Conservation (phyloP, 1,140 invertebrate genomes). For the Thaumetopoea pityocampa region DNA sequence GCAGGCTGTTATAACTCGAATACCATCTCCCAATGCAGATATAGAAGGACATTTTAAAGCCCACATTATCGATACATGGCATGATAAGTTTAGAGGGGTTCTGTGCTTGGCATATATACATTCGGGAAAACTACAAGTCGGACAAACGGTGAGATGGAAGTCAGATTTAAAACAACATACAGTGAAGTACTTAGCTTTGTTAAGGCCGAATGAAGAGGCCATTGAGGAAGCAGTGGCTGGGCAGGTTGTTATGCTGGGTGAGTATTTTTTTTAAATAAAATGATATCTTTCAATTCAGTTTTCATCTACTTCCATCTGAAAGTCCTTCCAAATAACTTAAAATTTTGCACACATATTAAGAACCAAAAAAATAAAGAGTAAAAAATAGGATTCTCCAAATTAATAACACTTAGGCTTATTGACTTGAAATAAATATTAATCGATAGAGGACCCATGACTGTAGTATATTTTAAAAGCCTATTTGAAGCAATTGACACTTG, state of each 20-base stretch:
- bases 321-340: no score
- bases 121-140: slow-evolving; percentile 83
- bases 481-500: no score
- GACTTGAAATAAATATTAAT: no score
- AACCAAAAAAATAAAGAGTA: no score
- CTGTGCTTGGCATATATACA: slow-evolving; percentile 88
- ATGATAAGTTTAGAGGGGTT: slow-evolving; percentile 91
- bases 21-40: slow-evolving; percentile 85
- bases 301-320: no score
- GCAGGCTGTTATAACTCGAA: slow-evolving; percentile 84
- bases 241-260: slow-evolving; percentile 75
- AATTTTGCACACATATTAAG: no score
- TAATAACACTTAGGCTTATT: no score
- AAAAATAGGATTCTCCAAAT: no score
- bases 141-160: slow-evolving; percentile 79
- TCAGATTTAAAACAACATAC: slow-evolving; percentile 83
- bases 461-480: no score
- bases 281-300: no score
- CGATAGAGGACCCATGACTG: no score
- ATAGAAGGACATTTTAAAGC: slow-evolving; percentile 82
- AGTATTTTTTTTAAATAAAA: slow-evolving; percentile 27
- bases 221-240: slow-evolving; percentile 80
- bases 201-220: slow-evolving; percentile 86
- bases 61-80: slow-evolving; percentile 96
- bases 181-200: slow-evolving; percentile 87